Evolutionary conservation across 2,888 invertebrate genomes (phyloP).

Genomic region (Leucophenga montana): DNA sequence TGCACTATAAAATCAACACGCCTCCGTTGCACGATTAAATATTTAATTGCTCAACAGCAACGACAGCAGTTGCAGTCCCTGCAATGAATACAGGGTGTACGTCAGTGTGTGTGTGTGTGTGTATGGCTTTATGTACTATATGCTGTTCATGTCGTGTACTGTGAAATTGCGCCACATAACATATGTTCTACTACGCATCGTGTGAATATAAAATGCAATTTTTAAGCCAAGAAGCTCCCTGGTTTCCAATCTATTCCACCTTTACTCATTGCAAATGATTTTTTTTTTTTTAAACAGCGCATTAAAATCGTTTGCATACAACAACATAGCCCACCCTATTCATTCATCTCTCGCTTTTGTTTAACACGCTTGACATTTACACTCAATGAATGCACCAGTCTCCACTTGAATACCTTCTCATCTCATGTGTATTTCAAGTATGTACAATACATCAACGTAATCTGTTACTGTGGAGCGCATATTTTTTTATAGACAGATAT

Average conservation of each 20-base stretch:
- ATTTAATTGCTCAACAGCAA: slow-evolving; percentile 45
- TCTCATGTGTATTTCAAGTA: too few relatives aligned
- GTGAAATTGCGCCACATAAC: slow-evolving; percentile 8
- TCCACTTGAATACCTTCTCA: neutral
- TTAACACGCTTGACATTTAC: slow-evolving; percentile 22
- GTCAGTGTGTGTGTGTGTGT: too few relatives aligned
- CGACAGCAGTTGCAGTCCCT: too few relatives aligned
- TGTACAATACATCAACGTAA: neutral
- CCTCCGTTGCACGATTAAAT: slow-evolving; percentile 34
- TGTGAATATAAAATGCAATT: slow-evolving; percentile 9
- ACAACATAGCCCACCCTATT: neutral
- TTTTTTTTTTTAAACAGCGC: too few relatives aligned
- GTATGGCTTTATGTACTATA: neutral
- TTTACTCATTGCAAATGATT: too few relatives aligned
- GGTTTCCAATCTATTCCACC: too few relatives aligned
- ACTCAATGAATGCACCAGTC: neutral
- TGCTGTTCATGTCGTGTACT: too few relatives aligned
- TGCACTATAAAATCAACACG: neutral
- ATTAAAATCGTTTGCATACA: neutral
- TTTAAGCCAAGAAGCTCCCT: neutral
- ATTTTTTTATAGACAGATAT: slow-evolving; percentile 5
- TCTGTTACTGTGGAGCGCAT: neutral
- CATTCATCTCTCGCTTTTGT: slow-evolving; percentile 11
- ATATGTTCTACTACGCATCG: neutral
- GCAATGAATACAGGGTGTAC: neutral